Evolutionary conservation across 2,888 invertebrate genomes (phyloP).

Genomic region (Leucoptera coffeella): DNA sequence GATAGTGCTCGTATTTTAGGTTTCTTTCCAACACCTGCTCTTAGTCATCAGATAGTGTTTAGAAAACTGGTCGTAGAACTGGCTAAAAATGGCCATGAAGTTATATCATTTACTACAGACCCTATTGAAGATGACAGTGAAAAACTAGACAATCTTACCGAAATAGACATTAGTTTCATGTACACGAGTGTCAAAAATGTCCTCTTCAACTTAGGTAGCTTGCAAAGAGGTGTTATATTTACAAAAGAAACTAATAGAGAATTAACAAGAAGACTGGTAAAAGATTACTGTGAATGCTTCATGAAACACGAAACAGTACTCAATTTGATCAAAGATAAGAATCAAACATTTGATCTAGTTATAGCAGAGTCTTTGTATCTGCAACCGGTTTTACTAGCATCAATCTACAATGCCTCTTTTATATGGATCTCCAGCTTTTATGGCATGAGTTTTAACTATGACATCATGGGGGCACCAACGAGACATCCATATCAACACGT

Average conservation of each 20-base stretch:
- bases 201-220: not conserved
- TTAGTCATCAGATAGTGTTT: slow-evolving; percentile 37
- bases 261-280: too few relatives aligned
- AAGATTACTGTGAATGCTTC: too few relatives aligned
- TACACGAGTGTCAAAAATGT: slow-evolving; percentile 8
- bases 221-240: not conserved
- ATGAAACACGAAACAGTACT: too few relatives aligned
- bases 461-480: slow-evolving; percentile 10
- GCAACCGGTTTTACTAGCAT: slow-evolving; percentile 1
- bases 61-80: slow-evolving; percentile 27
- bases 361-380: slow-evolving; percentile 1
- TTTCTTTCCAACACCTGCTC: slow-evolving; percentile 25
- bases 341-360: slow-evolving; percentile 4
- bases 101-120: slow-evolving; percentile 32
- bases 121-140: slow-evolving; percentile 18
- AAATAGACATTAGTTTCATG: slow-evolving; percentile 9
- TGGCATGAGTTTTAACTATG: slow-evolving; percentile 7
- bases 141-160: slow-evolving; percentile 8
- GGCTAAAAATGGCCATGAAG: slow-evolving; percentile 28
- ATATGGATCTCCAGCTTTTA: slow-evolving; percentile 1
- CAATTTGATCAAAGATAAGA: not conserved
- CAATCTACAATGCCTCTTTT: slow-evolving; percentile 3
- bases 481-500: slow-evolving; percentile 11
- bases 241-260: too few relatives aligned
- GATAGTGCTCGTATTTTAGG: slow-evolving; percentile 23